These are phyloP conservation scores for Melanotus villosus DNA, from an alignment of 2,888 invertebrate genomes.

Conservation along the genomic window DNA sequence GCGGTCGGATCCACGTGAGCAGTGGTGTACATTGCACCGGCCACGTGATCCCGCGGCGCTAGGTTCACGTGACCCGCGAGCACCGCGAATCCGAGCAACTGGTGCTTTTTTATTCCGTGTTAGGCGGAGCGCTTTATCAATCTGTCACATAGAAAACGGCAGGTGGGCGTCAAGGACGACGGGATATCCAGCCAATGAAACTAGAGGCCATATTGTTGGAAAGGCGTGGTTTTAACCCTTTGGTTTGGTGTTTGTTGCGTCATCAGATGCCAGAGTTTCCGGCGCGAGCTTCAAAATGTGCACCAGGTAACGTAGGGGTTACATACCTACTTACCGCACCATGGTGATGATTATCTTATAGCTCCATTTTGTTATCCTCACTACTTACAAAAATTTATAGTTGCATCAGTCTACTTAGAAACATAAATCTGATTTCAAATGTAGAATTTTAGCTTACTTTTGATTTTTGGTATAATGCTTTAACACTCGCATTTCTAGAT, in stretches of 20 bases:
- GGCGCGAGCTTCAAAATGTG: conserved; percentile 40
- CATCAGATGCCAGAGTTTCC: conserved; percentile 50
- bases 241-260: conserved; percentile 59
- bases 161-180: conserved; percentile 66
- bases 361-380: background rate
- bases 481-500: background rate
- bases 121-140: conserved; percentile 63
- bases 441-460: background rate
- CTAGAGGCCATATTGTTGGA: conserved; percentile 77
- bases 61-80: conserved; percentile 58
- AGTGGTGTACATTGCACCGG: conserved; percentile 56
- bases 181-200: conserved; percentile 73
- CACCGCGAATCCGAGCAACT: conserved; percentile 61
- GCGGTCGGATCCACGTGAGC: conserved; percentile 51
- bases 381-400: background rate
- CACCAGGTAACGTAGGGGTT: conserved; percentile 23
- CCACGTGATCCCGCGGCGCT: conserved; percentile 54
- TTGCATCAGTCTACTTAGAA: conserved; percentile 5
- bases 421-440: conserved; percentile 1
- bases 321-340: background rate
- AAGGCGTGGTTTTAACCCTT: conserved; percentile 72
- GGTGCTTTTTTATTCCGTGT: conserved; percentile 59
- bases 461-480: background rate
- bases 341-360: background rate
- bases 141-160: conserved; percentile 63